These are phyloP conservation scores for Apomyelois bistriatella DNA, from an alignment of 2,888 invertebrate species.

Conservation along the genomic window DNA sequence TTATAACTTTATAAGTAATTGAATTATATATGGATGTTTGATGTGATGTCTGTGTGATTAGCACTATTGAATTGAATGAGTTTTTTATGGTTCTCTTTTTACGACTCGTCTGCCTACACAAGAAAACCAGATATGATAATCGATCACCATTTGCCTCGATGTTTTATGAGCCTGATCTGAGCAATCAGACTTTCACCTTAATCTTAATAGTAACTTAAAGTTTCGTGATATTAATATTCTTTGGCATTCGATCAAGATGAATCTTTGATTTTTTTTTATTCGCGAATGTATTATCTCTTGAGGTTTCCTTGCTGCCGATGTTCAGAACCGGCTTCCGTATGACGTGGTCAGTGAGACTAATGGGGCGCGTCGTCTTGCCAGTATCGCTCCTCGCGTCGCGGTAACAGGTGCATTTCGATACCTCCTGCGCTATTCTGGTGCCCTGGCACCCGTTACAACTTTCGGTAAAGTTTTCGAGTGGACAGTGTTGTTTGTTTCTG, in stretches of 20 bases:
- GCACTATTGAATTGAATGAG: slow-evolving; percentile 16
- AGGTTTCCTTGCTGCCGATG: slow-evolving; percentile 60
- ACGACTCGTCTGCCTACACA: slow-evolving; percentile 37
- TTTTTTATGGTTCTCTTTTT: slow-evolving; percentile 19
- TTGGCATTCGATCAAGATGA: slow-evolving; percentile 4
- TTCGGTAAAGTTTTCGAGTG: slow-evolving; percentile 36
- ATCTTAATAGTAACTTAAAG: slow-evolving; percentile 19
- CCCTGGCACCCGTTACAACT: slow-evolving; percentile 45
- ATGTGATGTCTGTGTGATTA: background rate
- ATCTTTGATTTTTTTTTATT: slow-evolving; percentile 30
- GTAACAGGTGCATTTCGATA: slow-evolving; percentile 65
- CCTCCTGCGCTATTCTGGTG: slow-evolving; percentile 46
- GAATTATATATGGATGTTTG: background rate
- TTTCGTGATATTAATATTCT: background rate
- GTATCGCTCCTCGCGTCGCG: slow-evolving; percentile 71
- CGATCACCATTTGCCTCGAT: slow-evolving; percentile 34
- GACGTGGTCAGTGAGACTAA: slow-evolving; percentile 70
- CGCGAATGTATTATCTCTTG: slow-evolving; percentile 47
- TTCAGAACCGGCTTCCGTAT: slow-evolving; percentile 72
- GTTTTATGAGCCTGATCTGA: slow-evolving; percentile 36
- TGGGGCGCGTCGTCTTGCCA: slow-evolving; percentile 60
- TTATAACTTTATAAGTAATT: too few species aligned
- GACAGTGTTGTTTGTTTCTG: slow-evolving; percentile 43
- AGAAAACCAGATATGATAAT: slow-evolving; percentile 45
- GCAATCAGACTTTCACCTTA: slow-evolving; percentile 43